A percentile compares a stretch with the other conserved stretches of the same genome.
Conservation (phyloP, 2,888 invertebrate species). For the Uloborus plumipes region DNA sequence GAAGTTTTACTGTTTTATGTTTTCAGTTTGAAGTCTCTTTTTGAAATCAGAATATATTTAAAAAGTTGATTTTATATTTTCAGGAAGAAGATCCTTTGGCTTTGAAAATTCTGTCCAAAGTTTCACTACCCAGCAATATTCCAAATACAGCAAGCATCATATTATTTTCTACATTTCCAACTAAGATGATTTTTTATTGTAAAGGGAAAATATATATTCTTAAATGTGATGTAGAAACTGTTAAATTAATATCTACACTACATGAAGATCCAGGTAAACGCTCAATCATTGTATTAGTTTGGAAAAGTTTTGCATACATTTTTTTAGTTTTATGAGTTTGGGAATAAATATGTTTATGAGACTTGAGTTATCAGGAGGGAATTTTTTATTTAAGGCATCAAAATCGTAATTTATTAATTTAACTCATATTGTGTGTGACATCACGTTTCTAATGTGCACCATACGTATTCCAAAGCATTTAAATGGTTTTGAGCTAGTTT, state of each 20-base stretch:
- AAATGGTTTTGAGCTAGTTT: too few species aligned
- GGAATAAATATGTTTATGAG: too few species aligned
- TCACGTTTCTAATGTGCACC: too few species aligned
- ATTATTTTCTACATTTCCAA: conserved; percentile 17
- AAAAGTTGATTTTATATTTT: conserved; percentile 10
- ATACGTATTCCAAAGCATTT: too few species aligned
- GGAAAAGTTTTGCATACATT: background rate
- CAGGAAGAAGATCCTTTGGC: conserved; percentile 66
- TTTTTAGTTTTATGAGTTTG: background rate
- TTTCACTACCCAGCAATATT: conserved; percentile 16
- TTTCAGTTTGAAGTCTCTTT: too few species aligned
- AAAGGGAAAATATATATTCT: conserved; percentile 26
- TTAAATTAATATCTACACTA: background rate
- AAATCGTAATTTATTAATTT: too few species aligned
- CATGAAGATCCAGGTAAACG: conserved; percentile 3
- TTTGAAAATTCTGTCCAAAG: conserved; percentile 15
- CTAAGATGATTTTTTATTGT: conserved; percentile 20
- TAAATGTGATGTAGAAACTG: conserved; percentile 5
- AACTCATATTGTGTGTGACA: too few species aligned
- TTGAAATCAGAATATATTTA: too few species aligned
- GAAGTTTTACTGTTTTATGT: too few species aligned
- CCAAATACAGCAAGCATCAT: conserved; percentile 5
- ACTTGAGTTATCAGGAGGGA: background rate
- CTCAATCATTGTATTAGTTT: background rate
- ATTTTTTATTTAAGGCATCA: background rate